Base-by-base conservation (phyloP, 2,888 invertebrate genomes). In the Melinaea menophilus region DNA sequence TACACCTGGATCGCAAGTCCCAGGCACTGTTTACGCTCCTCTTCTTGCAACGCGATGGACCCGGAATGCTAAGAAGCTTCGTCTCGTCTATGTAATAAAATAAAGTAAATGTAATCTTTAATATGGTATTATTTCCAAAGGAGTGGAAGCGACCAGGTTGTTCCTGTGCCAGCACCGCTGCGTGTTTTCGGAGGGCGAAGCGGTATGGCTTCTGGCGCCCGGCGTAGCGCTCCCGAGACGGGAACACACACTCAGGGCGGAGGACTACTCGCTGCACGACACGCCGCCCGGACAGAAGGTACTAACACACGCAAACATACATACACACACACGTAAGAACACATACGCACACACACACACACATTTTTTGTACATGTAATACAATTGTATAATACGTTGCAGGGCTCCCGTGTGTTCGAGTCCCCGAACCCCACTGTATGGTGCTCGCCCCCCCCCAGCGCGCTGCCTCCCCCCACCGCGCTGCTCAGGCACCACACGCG, bases 201-300 rank as follows among this genome's bases (percentile, higher is more conserved):
- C 72, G 2, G 70, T 71, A 56, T 85, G 83, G 86, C 9, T 75
- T 35, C 72, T 89, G 66, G 67, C 76, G 69, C 66, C 68, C 9
- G 88, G 86, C 31, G 80, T 87, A 47, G 62, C 65, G 2, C 73
- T 82, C 64, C 81, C 86, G 45, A 65, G 70, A 12, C 74, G 79
- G 9, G 79, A 78, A 71, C 67, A 57, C 72, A 66, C 51, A 67
- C 51, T 34, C 71, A 13, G 58, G 45, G 68, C 35, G 58, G 83
- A 83, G 61, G 90, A 90, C 74, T 87, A 89, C 78, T 86, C 89
- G 31, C 71, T 88, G 51, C 80, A 86, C 71, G 90, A 88, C 70
- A 91, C 91, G 2, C 91, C 91, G 54, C 91, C 91, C 31, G 91
- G 91, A 55, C 90, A 91, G 72, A 90, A 90, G 88, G 91, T 88